These are phyloP conservation scores for Electrophaes corylata DNA, from an alignment of 2,888 invertebrate genomes.

Conservation along the genomic window DNA sequence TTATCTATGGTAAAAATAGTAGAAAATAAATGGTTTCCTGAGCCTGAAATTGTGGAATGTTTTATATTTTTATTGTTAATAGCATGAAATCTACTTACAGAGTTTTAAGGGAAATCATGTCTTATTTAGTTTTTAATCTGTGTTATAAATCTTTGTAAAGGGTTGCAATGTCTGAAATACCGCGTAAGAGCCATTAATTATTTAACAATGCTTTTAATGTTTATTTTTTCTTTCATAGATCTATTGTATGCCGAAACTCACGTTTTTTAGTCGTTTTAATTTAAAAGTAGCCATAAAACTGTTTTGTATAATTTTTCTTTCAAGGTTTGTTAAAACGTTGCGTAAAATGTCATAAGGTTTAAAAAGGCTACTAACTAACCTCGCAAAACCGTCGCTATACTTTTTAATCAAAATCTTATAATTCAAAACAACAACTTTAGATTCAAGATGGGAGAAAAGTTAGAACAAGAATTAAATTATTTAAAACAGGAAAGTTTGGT, in stretches of 20 bases:
- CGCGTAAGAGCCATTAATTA: background rate
- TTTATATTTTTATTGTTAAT: no score
- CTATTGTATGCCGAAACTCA: background rate
- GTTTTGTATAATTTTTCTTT: conserved; percentile 27
- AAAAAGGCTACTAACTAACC: conserved; percentile 34
- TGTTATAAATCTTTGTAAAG: background rate
- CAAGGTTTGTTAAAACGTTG: conserved; percentile 26
- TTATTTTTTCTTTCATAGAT: background rate
- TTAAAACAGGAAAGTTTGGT: background rate
- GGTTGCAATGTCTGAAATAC: background rate
- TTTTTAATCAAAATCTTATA: conserved; percentile 10
- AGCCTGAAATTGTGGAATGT: no score
- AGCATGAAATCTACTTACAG: no score
- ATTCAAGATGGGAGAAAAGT: conserved; percentile 1
- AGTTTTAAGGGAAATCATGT: no score
- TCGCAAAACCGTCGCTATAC: conserved; percentile 15
- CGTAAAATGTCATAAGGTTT: no score
- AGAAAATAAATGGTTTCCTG: no score
- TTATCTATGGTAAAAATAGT: no score
- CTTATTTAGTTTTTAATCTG: no score
- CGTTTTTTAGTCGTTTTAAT: conserved; percentile 16
- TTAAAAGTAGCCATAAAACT: conserved; percentile 30
- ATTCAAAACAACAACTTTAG: background rate
- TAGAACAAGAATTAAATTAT: background rate
- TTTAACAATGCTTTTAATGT: background rate